phyloP scores from a whole-genome alignment of 2,888 invertebrate genomes.

The Pemphredon lugubris region DNA sequence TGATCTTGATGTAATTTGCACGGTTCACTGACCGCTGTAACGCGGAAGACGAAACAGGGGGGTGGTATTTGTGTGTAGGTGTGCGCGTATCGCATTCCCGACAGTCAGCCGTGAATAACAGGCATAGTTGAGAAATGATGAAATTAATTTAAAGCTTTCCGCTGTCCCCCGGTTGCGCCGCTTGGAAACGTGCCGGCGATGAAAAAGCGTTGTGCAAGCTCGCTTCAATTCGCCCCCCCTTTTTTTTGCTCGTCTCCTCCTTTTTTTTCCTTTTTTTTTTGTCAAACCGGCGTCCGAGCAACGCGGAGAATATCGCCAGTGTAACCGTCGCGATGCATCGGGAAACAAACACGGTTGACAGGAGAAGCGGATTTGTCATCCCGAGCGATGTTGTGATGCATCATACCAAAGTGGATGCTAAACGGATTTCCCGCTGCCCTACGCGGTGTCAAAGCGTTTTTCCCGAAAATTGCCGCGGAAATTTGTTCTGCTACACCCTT shows the following conservation, averaged over 20 bases:
- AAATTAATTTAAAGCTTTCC: constrained; percentile 32
- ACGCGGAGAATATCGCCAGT: constrained; percentile 15
- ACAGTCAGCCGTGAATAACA: constrained; percentile 3
- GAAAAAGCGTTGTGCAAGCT: constrained; percentile 14
- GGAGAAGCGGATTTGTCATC: constrained; percentile 58
- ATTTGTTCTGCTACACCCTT: constrained; percentile 39
- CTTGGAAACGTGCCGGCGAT: neutral
- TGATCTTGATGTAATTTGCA: too few species aligned
- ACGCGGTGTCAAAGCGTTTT: constrained; percentile 59
- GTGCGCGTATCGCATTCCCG: neutral
- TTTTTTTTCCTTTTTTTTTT: neutral
- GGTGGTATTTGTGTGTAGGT: too few species aligned
- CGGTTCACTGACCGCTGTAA: neutral
- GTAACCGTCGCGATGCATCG: constrained; percentile 31
- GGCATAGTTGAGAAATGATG: constrained; percentile 10
- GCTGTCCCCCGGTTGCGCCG: neutral
- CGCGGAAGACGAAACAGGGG: neutral
- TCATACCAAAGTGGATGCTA: constrained; percentile 57
- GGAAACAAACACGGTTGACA: constrained; percentile 50
- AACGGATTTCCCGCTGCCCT: constrained; percentile 57
- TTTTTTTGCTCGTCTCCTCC: constrained; percentile 13
- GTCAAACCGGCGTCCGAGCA: neutral
- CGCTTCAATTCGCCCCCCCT: neutral
- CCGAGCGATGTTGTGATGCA: constrained; percentile 53
- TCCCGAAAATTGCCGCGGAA: constrained; percentile 57